Evolutionary conservation across 2,113 vertebrate genomes (phyloP).

Genomic region (Pogona vitticeps): DNA sequence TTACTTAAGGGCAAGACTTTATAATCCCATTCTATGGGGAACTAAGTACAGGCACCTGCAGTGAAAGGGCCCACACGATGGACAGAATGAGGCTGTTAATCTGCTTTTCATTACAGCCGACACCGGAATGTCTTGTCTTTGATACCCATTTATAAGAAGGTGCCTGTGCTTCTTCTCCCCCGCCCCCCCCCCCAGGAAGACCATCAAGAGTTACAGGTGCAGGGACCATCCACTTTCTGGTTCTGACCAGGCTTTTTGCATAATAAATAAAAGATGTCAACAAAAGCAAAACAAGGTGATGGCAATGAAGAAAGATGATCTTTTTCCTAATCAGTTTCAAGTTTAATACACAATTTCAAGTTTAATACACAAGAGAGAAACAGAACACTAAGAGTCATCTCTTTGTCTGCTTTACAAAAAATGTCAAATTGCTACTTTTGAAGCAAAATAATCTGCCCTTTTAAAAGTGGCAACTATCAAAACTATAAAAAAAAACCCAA

Average conservation of each 20-base stretch:
- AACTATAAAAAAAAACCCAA: not conserved
- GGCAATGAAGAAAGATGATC: not conserved
- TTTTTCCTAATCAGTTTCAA: not conserved
- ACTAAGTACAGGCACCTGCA: not conserved
- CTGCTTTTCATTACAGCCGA: too few relatives aligned
- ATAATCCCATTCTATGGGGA: not conserved
- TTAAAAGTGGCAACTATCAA: not conserved
- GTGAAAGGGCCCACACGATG: not conserved
- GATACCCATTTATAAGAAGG: too few relatives aligned
- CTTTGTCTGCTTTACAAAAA: slow-evolving; percentile 49
- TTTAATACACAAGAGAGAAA: not conserved
- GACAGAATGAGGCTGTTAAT: not conserved
- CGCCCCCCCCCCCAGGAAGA: too few relatives aligned
- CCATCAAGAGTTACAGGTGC: not conserved
- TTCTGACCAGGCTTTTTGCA: not conserved
- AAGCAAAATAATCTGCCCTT: not conserved
- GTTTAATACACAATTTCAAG: not conserved
- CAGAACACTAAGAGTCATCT: not conserved
- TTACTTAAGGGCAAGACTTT: not conserved
- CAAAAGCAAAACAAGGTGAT: not conserved
- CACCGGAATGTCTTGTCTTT: too few relatives aligned
- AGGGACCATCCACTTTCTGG: not conserved
- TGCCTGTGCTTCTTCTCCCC: too few relatives aligned
- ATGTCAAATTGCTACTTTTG: slow-evolving; percentile 33
- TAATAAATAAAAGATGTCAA: not conserved